Conservation (phyloP, 1,140 invertebrate species). For the Helicoverpa zea region DNA sequence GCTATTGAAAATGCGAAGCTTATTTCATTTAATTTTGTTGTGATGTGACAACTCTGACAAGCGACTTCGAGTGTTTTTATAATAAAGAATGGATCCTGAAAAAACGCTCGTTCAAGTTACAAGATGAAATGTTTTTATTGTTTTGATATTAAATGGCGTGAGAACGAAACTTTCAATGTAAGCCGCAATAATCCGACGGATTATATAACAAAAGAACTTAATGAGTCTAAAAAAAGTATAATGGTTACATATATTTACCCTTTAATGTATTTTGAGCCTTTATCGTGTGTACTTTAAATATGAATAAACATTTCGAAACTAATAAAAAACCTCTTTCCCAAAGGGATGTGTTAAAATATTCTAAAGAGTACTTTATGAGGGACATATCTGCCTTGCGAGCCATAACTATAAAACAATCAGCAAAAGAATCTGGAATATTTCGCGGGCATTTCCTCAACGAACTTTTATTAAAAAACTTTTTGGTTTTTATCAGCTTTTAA, state of each 20-base stretch:
- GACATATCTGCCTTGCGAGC: constrained; percentile 1
- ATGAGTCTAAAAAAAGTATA: constrained; percentile 7
- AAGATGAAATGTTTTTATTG: constrained; percentile 34
- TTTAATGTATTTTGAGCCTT: background rate
- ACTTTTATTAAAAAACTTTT: constrained; percentile 44
- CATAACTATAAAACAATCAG: constrained; percentile 40
- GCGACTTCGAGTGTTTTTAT: constrained; percentile 58
- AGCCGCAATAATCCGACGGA: constrained; percentile 8
- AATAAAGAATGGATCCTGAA: constrained; percentile 21
- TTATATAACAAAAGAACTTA: constrained; percentile 12
- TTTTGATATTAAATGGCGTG: constrained; percentile 25
- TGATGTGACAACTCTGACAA: constrained; percentile 59
- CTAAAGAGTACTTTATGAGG: constrained; percentile 16
- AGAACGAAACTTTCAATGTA: constrained; percentile 3
- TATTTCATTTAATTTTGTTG: constrained; percentile 67
- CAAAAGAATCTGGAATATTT: constrained; percentile 41
- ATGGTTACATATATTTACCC: background rate
- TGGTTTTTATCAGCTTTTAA: constrained; percentile 27
- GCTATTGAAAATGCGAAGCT: constrained; percentile 72
- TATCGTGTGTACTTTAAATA: constrained; percentile 7
- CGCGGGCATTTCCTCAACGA: constrained; percentile 15
- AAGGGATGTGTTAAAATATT: constrained; percentile 17
- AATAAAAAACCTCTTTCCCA: background rate
- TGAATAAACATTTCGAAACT: constrained; percentile 8
- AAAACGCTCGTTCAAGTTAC: constrained; percentile 19